A percentile compares a stretch with the other conserved stretches of the same genome.
Evolutionary conservation across 2,113 vertebrate genomes (phyloP).

Genomic region (Cynocephalus volans): DNA sequence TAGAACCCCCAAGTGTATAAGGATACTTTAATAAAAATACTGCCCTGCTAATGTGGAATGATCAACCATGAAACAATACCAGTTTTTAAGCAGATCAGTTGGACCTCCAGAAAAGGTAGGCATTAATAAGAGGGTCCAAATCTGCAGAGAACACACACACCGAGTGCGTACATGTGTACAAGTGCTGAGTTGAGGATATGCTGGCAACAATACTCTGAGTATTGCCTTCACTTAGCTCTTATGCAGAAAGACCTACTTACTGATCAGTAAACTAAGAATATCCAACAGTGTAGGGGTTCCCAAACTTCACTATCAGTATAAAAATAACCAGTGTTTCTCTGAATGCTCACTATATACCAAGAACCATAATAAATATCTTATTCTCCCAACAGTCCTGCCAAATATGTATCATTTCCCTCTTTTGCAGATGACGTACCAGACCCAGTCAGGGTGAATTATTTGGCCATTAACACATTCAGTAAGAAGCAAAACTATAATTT

Average conservation of each 20-base stretch:
- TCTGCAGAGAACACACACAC: background rate
- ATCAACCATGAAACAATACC: background rate
- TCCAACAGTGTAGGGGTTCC: background rate
- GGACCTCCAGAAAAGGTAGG: background rate
- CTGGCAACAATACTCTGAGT: background rate
- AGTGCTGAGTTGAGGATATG: background rate
- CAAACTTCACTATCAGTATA: background rate
- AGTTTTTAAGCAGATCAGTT: background rate
- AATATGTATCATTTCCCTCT: background rate
- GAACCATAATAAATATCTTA: background rate
- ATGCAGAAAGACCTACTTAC: background rate
- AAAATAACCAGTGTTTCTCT: background rate
- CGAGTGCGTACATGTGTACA: fast-evolving
- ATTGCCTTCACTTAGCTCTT: background rate
- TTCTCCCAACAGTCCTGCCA: background rate
- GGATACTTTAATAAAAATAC: background rate
- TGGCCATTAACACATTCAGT: background rate
- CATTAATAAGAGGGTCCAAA: background rate
- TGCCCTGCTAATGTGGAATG: background rate
- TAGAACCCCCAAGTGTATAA: background rate
- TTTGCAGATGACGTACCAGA: slow-evolving; percentile 15
- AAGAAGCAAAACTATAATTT: background rate
- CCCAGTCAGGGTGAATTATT: background rate
- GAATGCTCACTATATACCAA: background rate
- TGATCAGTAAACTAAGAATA: background rate